A percentile compares a stretch with the other conserved stretches of the same genome.
Conservation (phyloP, 2,113 vertebrate genomes). For the Anser cygnoides region DNA sequence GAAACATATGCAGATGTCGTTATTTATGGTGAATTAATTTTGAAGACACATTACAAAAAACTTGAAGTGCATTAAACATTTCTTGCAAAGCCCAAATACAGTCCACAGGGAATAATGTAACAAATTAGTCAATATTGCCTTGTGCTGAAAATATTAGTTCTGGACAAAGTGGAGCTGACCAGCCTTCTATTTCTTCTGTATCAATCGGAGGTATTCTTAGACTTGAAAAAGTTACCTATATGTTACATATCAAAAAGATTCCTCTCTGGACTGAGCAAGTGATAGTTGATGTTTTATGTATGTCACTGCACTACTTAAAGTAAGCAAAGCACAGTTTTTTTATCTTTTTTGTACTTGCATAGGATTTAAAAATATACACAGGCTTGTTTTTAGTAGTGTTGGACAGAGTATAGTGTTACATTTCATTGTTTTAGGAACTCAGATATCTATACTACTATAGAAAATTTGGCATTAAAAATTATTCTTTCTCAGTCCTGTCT, state of each 20-base stretch:
- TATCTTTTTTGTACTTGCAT: not conserved
- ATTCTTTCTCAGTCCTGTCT: not conserved
- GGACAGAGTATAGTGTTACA: not conserved
- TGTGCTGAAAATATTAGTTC: slow-evolving; percentile 29
- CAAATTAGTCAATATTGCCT: not conserved
- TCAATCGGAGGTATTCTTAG: not conserved
- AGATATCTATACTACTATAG: not conserved
- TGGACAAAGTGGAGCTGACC: not conserved
- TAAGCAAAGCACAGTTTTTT: not conserved
- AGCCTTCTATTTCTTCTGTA: slow-evolving; percentile 1
- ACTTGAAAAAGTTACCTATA: not conserved
- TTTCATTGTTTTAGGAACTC: not conserved
- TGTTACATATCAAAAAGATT: not conserved
- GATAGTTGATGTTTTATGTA: not conserved
- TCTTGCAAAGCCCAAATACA: not conserved
- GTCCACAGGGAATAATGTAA: not conserved
- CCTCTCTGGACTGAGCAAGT: not conserved
- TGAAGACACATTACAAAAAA: not conserved
- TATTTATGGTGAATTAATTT: slow-evolving; percentile 6
- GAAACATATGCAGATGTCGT: not conserved
- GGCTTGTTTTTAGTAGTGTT: not conserved
- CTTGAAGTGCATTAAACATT: not conserved
- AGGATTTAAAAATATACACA: not conserved
- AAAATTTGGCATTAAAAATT: not conserved
- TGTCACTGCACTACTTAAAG: not conserved